These are phyloP conservation scores for Luscinia luscinia DNA, from an alignment of 2,797 vertebrate species.

Conservation along the genomic window DNA sequence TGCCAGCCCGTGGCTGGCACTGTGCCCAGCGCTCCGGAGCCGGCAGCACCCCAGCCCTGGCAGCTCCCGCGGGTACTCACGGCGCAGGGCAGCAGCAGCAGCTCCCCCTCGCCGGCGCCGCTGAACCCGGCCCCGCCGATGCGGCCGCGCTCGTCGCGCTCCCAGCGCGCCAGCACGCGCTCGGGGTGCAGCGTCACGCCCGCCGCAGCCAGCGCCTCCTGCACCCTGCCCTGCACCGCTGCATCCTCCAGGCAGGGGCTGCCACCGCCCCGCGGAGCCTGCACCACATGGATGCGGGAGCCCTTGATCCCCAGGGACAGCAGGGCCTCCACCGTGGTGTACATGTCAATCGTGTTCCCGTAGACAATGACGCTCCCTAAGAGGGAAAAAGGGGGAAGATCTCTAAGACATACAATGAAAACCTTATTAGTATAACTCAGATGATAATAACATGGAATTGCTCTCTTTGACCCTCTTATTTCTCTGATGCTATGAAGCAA, in stretches of 20 bases:
- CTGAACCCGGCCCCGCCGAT: slow-evolving; percentile 83
- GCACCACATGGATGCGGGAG: slow-evolving; percentile 81
- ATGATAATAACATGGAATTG: slow-evolving; percentile 72
- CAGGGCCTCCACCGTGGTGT: slow-evolving; percentile 83
- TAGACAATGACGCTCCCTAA: slow-evolving; percentile 88
- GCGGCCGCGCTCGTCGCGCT: slow-evolving; percentile 70
- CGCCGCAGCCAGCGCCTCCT: slow-evolving; percentile 58
- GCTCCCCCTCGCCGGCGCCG: slow-evolving; percentile 44
- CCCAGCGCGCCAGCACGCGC: slow-evolving; percentile 83
- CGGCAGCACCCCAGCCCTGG: no score
- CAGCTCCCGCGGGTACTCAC: slow-evolving; percentile 75
- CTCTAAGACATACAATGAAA: slow-evolving; percentile 61
- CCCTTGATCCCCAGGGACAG: slow-evolving; percentile 83
- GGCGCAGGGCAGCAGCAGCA: slow-evolving; percentile 80
- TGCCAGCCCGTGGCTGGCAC: no score
- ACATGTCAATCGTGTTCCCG: slow-evolving; percentile 85
- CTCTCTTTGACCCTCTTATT: slow-evolving; percentile 76
- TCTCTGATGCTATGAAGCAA: slow-evolving; percentile 79
- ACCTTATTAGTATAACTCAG: slow-evolving; percentile 72
- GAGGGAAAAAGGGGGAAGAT: neutral
- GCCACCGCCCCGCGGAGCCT: slow-evolving; percentile 47
- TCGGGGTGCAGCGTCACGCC: slow-evolving; percentile 76
- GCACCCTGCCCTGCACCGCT: slow-evolving; percentile 69
- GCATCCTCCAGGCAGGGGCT: slow-evolving; percentile 66
- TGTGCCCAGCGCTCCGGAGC: no score